A percentile compares a stretch with the other conserved stretches of the same genome.
Conservation (phyloP, 2,113 vertebrate species). For the Trinectes maculatus region DNA sequence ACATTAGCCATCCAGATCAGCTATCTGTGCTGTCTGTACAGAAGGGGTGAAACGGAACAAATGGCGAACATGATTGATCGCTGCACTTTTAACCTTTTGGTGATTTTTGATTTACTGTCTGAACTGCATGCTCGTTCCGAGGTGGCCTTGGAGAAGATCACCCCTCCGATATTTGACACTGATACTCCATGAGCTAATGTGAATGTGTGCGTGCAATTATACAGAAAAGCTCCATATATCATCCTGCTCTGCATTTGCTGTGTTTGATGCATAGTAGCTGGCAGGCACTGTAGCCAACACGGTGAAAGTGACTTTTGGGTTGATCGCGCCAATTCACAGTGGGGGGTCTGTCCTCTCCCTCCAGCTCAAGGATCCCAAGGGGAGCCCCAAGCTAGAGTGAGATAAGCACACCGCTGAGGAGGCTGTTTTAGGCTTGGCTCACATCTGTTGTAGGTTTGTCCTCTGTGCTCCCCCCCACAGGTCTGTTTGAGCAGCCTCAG, state of each 20-base stretch:
- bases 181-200: neutral
- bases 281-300: conserved; percentile 7
- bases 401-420: conserved; percentile 61
- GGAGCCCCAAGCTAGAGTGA: conserved; percentile 52
- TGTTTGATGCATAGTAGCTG: neutral
- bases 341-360: conserved; percentile 28
- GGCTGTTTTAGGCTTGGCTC: conserved; percentile 53
- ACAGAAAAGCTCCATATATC: conserved; percentile 6
- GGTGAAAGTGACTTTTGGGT: conserved; percentile 50
- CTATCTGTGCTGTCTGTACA: conserved; percentile 30
- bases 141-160: neutral
- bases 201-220: conserved; percentile 9
- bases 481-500: conserved; percentile 52
- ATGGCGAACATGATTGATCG: conserved; percentile 16
- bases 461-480: conserved; percentile 36
- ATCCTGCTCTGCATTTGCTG: neutral
- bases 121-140: neutral
- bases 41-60: conserved; percentile 32
- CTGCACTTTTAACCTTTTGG: conserved; percentile 37
- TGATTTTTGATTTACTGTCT: conserved; percentile 6
- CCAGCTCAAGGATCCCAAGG: conserved; percentile 40
- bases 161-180: neutral
- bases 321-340: conserved; percentile 24
- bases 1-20: conserved; percentile 33
- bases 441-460: conserved; percentile 49